These are phyloP conservation scores for Plestiodon gilberti DNA, from an alignment of 2,113 vertebrate species.

Conservation along the genomic window DNA sequence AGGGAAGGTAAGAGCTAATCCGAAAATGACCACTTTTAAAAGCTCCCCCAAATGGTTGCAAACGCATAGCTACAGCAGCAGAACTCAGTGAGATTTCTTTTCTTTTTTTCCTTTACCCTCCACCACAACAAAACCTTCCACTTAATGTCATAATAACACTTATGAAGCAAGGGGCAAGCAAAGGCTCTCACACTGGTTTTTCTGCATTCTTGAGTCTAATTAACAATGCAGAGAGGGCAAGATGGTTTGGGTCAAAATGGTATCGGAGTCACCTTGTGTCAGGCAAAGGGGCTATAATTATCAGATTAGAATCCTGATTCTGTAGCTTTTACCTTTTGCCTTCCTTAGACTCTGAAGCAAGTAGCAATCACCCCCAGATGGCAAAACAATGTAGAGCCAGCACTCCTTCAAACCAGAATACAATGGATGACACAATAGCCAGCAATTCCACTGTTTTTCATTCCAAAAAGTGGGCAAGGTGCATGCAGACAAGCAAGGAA, in stretches of 20 bases:
- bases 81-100: conserved; percentile 61
- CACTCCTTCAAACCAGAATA: not conserved
- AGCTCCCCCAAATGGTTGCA: conserved; percentile 65
- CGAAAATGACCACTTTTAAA: conserved; percentile 67
- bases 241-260: conserved; percentile 83
- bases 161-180: conserved; percentile 63
- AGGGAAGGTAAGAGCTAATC: conserved; percentile 67
- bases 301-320: conserved; percentile 82
- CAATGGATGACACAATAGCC: not conserved
- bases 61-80: conserved; percentile 68
- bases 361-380: not conserved
- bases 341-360: not conserved
- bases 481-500: not conserved
- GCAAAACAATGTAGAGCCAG: not conserved
- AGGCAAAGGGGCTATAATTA: conserved; percentile 88
- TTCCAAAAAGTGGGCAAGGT: not conserved
- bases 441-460: not conserved
- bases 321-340: conserved; percentile 24
- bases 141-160: conserved; percentile 76
- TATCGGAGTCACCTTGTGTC: conserved; percentile 89
- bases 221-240: conserved; percentile 66
- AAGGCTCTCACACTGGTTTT: conserved; percentile 76
- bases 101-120: not conserved
- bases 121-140: conserved; percentile 62
- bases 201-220: conserved; percentile 82